Evolutionary conservation across 2,888 invertebrate genomes (phyloP), one percentile per base, ranked within the genome.

Genomic region (Himalopsyche kuldschensis): DNA sequence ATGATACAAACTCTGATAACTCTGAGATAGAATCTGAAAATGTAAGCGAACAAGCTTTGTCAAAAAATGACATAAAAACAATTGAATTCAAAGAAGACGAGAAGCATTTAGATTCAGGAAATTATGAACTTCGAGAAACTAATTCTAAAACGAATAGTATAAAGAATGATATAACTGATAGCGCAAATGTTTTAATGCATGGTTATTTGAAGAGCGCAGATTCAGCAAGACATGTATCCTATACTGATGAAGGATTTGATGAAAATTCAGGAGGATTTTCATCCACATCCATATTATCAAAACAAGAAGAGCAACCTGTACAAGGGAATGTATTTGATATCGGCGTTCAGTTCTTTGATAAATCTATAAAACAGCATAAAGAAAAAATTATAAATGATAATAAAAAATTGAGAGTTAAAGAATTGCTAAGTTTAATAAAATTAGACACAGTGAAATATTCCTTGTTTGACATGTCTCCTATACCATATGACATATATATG

Each of bases 401-500:
- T 27, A 41, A 83, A 91, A 24, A 89, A 89, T 85, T 89, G 86
- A 88, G 92, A 15, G 91, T 91, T 0, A 88, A 89, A 86, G 91
- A 92, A 85, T 88, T 92, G 24, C 87, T 91, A 0, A 89, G 88
- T 85, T 90, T 92, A 87, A 90, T 92, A 85, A 90, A 90, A 82
- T 87, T 92, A 8, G 91, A 92, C 41, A 90, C 91, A 89, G 91
- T 92, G 89, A 88, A 90, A 0, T 91, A 90, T 84, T 88, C 88
- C 0, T 87, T 92, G 1, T 91, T 90, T 69, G 91, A 92, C 89
- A 91, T 92, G 90, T 89, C 90, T 87, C 91, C 92, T 0, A 90
- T 92, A 86, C 90, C 91, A 0, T 92, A 92, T 84, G 91, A 92
- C 80, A 87, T 90, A 78, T 92, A 89, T 31, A 92, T 91, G 90